Percentiles rank a stretch among this genome's conserved stretches.
phyloP scores from a whole-genome alignment of 2,113 vertebrate genomes.

The Meleagris gallopavo region DNA sequence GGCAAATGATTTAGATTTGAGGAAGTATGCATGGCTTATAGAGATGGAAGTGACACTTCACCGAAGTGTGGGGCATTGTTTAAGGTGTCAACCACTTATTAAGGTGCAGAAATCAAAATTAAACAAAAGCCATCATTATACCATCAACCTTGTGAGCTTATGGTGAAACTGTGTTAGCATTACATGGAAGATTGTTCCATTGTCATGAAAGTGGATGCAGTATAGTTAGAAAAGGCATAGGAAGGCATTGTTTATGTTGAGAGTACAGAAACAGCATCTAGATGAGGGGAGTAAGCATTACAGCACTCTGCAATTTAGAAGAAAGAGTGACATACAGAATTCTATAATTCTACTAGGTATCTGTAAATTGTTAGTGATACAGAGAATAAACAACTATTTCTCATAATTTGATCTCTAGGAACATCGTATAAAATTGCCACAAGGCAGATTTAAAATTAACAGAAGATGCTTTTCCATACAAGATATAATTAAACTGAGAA shows the following conservation, averaged over 20 bases:
- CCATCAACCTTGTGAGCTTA: background rate
- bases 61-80: background rate
- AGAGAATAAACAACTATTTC: background rate
- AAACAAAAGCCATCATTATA: background rate
- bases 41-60: background rate
- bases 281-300: background rate
- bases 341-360: background rate
- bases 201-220: background rate
- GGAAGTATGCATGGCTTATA: background rate
- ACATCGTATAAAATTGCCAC: background rate
- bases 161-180: background rate
- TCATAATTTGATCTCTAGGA: background rate
- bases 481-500: background rate
- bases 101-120: background rate
- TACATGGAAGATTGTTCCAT: background rate
- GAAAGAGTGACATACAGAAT: background rate
- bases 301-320: background rate
- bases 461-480: background rate
- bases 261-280: background rate
- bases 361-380: background rate
- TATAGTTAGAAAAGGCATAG: background rate
- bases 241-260: background rate
- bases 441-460: background rate
- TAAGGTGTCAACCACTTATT: background rate
- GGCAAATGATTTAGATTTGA: background rate